phyloP scores from a whole-genome alignment of 2,113 vertebrate genomes.

The Heterocephalus glaber region DNA sequence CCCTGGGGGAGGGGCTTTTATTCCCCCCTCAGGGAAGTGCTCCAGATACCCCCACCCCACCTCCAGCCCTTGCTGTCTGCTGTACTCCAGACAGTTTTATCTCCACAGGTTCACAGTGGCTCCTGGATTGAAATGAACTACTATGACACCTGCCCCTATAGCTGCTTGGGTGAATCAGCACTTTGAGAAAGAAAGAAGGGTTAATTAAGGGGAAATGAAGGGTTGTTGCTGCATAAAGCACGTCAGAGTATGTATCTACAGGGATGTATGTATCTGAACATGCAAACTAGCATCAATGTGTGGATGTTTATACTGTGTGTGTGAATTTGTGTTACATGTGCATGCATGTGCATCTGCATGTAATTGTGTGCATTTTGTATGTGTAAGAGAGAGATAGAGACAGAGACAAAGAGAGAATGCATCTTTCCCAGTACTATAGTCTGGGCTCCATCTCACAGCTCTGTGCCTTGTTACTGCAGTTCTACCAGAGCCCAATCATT shows the following conservation, averaged over 20 bases:
- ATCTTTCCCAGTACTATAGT: background rate
- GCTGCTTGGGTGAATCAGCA: background rate
- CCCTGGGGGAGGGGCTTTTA: slow-evolving; percentile 26
- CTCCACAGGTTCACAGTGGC: background rate
- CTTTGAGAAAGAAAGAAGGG: background rate
- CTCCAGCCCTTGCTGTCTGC: background rate
- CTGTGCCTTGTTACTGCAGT: background rate
- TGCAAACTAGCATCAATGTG: background rate
- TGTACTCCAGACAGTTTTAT: background rate
- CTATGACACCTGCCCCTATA: slow-evolving; percentile 39
- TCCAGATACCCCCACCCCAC: slow-evolving; percentile 47
- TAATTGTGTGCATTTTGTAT: background rate
- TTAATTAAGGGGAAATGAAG: background rate
- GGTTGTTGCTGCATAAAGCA: background rate
- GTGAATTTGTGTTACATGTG: background rate
- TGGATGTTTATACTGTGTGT: background rate
- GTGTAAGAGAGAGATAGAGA: too few species aligned
- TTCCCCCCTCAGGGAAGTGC: slow-evolving; percentile 27
- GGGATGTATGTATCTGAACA: background rate
- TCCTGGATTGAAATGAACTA: slow-evolving; percentile 38
- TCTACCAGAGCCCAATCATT: slow-evolving; percentile 47
- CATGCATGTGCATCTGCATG: background rate
- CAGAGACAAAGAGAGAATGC: background rate
- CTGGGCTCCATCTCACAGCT: background rate
- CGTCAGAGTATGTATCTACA: background rate